Evolutionary conservation across 2,797 vertebrate genomes (phyloP).

Genomic region (Syndactyla subalaris): DNA sequence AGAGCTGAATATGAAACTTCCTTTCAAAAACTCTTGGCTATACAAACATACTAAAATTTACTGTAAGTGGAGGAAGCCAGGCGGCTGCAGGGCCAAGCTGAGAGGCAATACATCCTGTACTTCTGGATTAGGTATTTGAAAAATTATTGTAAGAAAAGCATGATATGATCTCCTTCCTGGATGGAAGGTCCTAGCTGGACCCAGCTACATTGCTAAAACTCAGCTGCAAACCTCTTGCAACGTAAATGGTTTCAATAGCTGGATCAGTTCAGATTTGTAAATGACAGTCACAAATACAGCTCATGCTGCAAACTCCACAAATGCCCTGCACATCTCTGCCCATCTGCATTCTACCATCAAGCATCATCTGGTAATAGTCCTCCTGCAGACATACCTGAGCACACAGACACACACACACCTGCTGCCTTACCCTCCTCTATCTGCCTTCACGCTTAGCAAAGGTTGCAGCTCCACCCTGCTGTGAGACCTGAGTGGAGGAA

Average conservation of each 20-base stretch:
- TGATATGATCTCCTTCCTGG: background rate
- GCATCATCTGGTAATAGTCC: background rate
- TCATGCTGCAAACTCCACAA: background rate
- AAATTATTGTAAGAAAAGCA: background rate
- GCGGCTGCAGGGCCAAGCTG: background rate
- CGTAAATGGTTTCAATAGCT: background rate
- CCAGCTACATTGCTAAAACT: background rate
- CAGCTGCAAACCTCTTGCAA: background rate
- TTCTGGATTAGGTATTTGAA: background rate
- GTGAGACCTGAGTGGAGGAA: background rate
- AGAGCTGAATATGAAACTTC: background rate
- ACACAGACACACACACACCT: rapidly evolving
- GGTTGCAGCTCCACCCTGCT: background rate
- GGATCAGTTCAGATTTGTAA: background rate
- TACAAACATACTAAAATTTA: background rate
- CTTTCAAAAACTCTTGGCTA: background rate
- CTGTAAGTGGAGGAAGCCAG: background rate
- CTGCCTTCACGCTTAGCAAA: background rate
- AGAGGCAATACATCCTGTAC: background rate
- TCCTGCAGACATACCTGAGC: background rate
- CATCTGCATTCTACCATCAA: background rate
- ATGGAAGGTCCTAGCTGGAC: background rate
- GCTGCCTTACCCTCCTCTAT: background rate
- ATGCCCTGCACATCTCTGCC: rapidly evolving
- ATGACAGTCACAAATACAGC: background rate